phyloP scores from a whole-genome alignment of 2,888 invertebrate species.

The Chloromyia formosa region DNA sequence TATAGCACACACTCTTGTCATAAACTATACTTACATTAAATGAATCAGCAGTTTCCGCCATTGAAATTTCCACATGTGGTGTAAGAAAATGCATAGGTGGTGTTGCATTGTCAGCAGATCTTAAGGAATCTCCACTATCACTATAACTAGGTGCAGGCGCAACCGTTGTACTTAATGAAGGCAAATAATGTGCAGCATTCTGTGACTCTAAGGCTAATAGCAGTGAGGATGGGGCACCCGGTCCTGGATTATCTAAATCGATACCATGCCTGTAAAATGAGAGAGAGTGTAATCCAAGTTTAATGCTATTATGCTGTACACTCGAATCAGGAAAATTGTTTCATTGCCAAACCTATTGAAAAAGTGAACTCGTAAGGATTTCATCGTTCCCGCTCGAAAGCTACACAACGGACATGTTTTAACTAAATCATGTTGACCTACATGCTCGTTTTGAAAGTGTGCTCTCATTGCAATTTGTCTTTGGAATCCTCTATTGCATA shows the following conservation, averaged over 20 bases:
- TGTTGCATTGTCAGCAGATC: conserved; percentile 86
- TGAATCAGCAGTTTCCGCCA: conserved; percentile 81
- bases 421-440: conserved; percentile 88
- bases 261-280: conserved; percentile 83
- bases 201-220: conserved; percentile 73
- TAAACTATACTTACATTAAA: conserved; percentile 58
- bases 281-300: conserved; percentile 13
- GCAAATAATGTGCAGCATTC: conserved; percentile 68
- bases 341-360: conserved; percentile 74
- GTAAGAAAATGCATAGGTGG: conserved; percentile 92
- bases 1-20: not conserved
- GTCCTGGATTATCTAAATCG: conserved; percentile 88
- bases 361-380: conserved; percentile 87
- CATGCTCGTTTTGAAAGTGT: conserved; percentile 92
- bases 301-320: conserved; percentile 9
- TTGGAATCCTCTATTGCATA: conserved; percentile 91
- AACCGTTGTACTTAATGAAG: conserved; percentile 66
- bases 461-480: conserved; percentile 93
- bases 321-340: conserved; percentile 24
- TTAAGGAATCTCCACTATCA: conserved; percentile 84
- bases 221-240: conserved; percentile 79
- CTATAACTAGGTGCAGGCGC: conserved; percentile 78
- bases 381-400: conserved; percentile 89
- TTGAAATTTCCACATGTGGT: conserved; percentile 90
- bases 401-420: conserved; percentile 91